Base-by-base conservation (phyloP, 2,888 invertebrate genomes). In the Amitus sp. region DNA sequence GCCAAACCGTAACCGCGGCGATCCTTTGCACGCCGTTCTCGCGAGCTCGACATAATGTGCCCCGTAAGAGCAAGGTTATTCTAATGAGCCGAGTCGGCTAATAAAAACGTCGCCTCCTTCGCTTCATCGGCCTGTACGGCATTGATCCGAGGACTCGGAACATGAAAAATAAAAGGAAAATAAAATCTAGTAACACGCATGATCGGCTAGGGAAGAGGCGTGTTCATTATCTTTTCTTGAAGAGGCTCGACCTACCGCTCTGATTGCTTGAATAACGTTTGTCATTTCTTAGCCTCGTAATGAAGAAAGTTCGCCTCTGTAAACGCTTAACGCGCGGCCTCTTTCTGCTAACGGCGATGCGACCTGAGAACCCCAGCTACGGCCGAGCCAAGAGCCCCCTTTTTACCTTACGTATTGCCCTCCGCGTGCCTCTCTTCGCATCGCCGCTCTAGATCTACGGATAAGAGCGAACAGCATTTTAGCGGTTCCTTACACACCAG, bases 401-500 rank as follows among this genome's bases (percentile, higher is more conserved):
- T 72, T 75, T 75, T 75, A 74, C 74, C 72, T 75, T 73, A 75
- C 75, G 74, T 75, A 73, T 73, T 73, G 72, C 72, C 65, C 65
- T 65, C 57, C 56, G 60, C 62, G 58, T 57, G 54, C 74, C 79
- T 76, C 80, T 75, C 78, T 78, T 78, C 79, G 79, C 78, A 77
- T 79, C 78, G 79, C 80, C 79, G 82, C 81, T 81, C 82, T 72
- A 82, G 82, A 82, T 82, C 80, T 74, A 71, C 77, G 74, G 82
- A 82, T 82, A 82, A 82, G 77, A 78, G 70, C 77, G 77, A 81
- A 82, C 82, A 82, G 81, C 82, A 81, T 82, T 82, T 82, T 82
- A 82, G 82, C 82, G 82, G 82, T 82, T 82, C 82, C 82, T 82
- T 82, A 82, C 82, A 82, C 82, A 82, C 77, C 79, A 82, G 79